Percentiles rank a stretch among this genome's conserved stretches.
Conservation (phyloP, 2,797 vertebrate genomes). For the Siniperca scherzeri region DNA sequence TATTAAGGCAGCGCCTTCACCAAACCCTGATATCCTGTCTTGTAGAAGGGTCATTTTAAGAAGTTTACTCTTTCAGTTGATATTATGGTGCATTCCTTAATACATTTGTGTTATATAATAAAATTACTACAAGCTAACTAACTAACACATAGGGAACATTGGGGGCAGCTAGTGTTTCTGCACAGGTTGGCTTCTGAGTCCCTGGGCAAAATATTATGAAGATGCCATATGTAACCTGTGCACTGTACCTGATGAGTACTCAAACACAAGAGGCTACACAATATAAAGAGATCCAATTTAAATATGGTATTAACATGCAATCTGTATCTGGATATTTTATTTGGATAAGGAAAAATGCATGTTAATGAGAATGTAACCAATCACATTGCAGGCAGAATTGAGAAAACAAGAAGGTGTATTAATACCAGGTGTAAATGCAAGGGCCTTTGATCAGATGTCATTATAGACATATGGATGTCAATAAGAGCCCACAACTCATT, state of each 20-base stretch:
- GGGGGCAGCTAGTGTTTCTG: not conserved
- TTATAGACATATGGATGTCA: constrained; percentile 3
- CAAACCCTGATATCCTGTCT: not conserved
- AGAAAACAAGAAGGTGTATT: no score
- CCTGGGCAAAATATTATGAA: not conserved
- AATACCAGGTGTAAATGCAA: not conserved
- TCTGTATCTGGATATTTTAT: no score
- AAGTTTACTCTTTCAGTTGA: not conserved
- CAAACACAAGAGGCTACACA: not conserved
- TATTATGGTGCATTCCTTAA: not conserved
- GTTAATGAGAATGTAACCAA: no score
- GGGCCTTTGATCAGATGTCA: not conserved
- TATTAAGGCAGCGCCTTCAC: not conserved
- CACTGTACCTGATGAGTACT: not conserved
- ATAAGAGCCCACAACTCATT: not conserved
- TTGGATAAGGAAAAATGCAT: no score
- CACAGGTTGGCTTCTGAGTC: no score
- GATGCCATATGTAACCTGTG: not conserved
- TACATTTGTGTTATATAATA: not conserved
- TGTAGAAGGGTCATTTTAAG: not conserved
- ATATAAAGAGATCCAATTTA: no score
- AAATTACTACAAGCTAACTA: not conserved
- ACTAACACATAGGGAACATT: not conserved
- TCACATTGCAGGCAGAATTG: not conserved
- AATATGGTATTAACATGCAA: no score